Base-by-base conservation (phyloP, 1,140 invertebrate species). In the Drosophila santomea region DNA sequence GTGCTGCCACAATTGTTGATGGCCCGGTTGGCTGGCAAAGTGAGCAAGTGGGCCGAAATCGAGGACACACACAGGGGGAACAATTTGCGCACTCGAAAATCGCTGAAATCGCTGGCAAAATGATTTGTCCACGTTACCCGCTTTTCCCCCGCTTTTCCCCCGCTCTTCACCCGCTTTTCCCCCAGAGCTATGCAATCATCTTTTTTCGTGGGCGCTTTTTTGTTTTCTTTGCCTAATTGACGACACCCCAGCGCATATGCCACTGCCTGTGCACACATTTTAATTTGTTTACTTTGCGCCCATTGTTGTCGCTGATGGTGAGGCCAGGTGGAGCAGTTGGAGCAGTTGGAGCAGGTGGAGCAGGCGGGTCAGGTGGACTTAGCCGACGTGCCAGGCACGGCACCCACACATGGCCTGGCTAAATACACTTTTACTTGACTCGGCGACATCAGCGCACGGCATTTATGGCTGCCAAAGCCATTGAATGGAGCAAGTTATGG, bases 341-440 rank as follows among this genome's bases (percentile, higher is more conserved):
- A 47, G 50, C 52, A 43, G 39, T 11, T 61, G 52, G 10, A 45
- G 10, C 43, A 43, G 39, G 7, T 39, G 38, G 38, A 15, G n/a
- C 14, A 41, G 39, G 6, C 15, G n/a, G 63, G 52, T 44, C 52
- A 32, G 47, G n/a, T 61, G 54, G 10, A 45, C 47, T 41, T 35
- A 6, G 28, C 39, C 15, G 28, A 47, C 68, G 68, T 80, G 78
- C 47, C 78, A 57, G 71, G 64, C 58, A 69, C 72, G 56, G 78
- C 63, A 47, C 69, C 63, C 43, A 45, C 39, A 58, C 32, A 35
- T 66, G 59, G 39, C 58, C 61, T 48, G 52, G 77, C 81, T 85
- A 85, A 85, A 85, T 85, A 85, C 82, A 69, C 61, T 82, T 85
- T 85, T 86, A 81, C 81, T 82, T 85, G 81, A 85, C 81, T 81